Conservation (phyloP, 2,797 vertebrate genomes). For the Stomatorhinus walkeri region DNA sequence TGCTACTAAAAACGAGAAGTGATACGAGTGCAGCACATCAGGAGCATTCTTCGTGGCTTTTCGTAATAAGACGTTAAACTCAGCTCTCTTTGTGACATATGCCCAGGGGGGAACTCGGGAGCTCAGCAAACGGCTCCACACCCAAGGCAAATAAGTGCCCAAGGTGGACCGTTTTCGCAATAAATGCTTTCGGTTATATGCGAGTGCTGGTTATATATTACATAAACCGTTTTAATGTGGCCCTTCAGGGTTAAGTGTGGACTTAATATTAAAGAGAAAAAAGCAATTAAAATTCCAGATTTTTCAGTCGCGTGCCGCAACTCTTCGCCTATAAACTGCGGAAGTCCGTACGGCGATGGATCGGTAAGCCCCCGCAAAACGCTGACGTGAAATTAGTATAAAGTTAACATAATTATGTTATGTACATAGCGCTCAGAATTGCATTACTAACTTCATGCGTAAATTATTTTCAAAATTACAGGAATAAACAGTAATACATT, state of each 20-base stretch:
- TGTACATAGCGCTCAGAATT: not conserved
- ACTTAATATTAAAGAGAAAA: constrained; percentile 4
- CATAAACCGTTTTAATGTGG: constrained; percentile 1
- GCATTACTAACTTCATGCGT: not conserved
- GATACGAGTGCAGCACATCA: not conserved
- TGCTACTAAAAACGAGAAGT: not conserved
- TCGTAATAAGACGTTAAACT: constrained; percentile 5
- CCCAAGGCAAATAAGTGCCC: constrained; percentile 35
- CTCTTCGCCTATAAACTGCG: constrained; percentile 21
- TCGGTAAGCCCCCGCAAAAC: not conserved
- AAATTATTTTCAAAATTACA: not conserved
- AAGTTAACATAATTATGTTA: not conserved
- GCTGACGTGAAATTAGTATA: not conserved
- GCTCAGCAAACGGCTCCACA: constrained; percentile 20
- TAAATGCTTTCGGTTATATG: constrained; percentile 21
- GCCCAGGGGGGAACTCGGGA: not conserved
- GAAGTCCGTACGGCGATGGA: constrained; percentile 25
- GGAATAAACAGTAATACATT: not conserved
- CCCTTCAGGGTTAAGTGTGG: not conserved
- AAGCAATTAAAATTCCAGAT: constrained; percentile 6
- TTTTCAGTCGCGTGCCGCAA: constrained; percentile 10
- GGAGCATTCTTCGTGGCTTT: not conserved
- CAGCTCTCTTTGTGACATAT: not conserved
- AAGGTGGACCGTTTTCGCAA: constrained; percentile 48
- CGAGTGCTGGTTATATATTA: not conserved